These are phyloP conservation scores for Dastarcus helophoroides DNA, from an alignment of 2,888 invertebrate genomes.

Conservation along the genomic window DNA sequence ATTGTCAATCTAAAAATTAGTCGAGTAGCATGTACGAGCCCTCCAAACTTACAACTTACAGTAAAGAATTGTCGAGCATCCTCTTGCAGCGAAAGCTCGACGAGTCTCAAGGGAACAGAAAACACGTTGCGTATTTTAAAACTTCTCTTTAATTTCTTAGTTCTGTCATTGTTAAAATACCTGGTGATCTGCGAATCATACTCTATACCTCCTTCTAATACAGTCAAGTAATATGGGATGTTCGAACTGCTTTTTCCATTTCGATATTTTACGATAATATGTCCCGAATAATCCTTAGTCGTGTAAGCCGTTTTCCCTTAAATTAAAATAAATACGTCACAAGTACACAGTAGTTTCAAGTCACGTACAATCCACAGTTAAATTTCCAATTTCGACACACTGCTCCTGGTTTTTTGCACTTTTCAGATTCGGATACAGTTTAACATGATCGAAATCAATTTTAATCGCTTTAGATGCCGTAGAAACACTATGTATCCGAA, in stretches of 20 bases:
- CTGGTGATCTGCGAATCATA: conserved; percentile 44
- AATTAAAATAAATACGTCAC: conserved; percentile 15
- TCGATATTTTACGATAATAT: conserved; percentile 43
- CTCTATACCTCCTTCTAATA: conserved; percentile 46
- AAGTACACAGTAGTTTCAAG: conserved; percentile 1
- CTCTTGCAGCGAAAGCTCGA: conserved; percentile 53
- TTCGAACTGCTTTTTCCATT: conserved; percentile 38
- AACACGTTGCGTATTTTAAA: conserved; percentile 57
- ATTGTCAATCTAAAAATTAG: conserved; percentile 43
- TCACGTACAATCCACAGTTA: conserved; percentile 59
- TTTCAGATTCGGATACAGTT: conserved; percentile 52
- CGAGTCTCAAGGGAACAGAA: conserved; percentile 58
- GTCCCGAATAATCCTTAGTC: conserved; percentile 44
- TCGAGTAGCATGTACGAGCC: conserved; percentile 4
- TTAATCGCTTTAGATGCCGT: conserved; percentile 54
- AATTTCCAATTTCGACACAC: conserved; percentile 48
- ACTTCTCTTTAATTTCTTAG: conserved; percentile 36
- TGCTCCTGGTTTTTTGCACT: conserved; percentile 32
- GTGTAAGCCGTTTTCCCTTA: conserved; percentile 46
- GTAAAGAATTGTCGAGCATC: conserved; percentile 50
- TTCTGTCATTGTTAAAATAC: conserved; percentile 34
- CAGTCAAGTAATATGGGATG: conserved; percentile 54
- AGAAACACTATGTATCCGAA: conserved; percentile 51
- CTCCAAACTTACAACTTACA: conserved; percentile 39
- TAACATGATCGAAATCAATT: conserved; percentile 54